phyloP scores from a whole-genome alignment of 2,888 invertebrate genomes.

The Actias luna region DNA sequence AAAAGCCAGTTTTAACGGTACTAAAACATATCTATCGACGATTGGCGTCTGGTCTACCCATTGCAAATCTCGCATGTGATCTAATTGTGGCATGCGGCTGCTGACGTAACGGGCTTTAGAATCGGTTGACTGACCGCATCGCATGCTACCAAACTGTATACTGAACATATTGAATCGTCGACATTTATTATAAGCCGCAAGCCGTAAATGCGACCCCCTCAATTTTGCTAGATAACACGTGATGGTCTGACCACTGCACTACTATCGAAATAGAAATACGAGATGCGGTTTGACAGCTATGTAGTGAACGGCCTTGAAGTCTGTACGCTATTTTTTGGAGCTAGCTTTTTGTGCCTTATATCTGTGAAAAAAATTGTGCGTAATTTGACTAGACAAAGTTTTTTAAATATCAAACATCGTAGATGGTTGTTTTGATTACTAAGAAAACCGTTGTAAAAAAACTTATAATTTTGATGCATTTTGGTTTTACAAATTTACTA shows the following conservation, averaged over 20 bases:
- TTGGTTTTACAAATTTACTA: not conserved
- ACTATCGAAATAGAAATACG: constrained; percentile 46
- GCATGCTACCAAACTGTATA: constrained; percentile 65
- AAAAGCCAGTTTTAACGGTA: constrained; percentile 72
- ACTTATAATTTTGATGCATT: not conserved
- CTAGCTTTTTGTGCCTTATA: constrained; percentile 11
- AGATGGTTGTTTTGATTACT: not conserved
- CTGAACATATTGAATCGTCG: constrained; percentile 53
- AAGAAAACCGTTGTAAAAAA: not conserved
- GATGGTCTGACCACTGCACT: constrained; percentile 50
- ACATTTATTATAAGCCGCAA: constrained; percentile 43
- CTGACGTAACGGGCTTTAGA: constrained; percentile 74
- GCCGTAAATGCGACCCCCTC: constrained; percentile 45
- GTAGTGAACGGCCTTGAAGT: constrained; percentile 48
- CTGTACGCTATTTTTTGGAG: constrained; percentile 27
- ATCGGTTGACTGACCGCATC: constrained; percentile 76
- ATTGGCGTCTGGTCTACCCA: constrained; percentile 68
- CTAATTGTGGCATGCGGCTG: constrained; percentile 73
- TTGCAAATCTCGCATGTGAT: constrained; percentile 69
- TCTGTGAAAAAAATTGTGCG: not conserved
- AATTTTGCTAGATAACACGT: constrained; percentile 54
- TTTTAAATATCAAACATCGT: constrained; percentile 1
- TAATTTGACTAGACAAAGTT: not conserved
- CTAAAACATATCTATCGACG: constrained; percentile 62
- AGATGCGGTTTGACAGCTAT: constrained; percentile 43